phyloP scores from a whole-genome alignment of 2,888 invertebrate genomes.

The Norana najaformis region DNA sequence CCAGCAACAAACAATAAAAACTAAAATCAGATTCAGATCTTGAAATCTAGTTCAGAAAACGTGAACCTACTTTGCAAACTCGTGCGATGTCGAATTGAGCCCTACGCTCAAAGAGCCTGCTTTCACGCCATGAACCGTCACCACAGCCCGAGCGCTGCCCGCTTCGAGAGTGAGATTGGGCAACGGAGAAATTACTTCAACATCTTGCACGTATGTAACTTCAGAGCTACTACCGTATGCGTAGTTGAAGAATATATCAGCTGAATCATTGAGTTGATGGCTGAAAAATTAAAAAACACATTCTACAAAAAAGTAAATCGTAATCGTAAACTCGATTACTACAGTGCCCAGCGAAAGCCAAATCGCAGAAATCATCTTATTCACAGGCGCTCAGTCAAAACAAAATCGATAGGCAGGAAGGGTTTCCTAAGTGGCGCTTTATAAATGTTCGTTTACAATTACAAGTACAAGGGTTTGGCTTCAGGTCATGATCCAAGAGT shows the following conservation, averaged over 20 bases:
- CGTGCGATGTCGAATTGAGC: conserved; percentile 49
- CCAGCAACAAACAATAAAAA: neutral
- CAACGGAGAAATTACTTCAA: conserved; percentile 22
- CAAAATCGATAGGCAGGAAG: too few species aligned
- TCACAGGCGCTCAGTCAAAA: too few species aligned
- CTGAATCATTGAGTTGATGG: neutral
- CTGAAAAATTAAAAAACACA: neutral
- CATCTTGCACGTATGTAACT: conserved; percentile 21
- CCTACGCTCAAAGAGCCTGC: conserved; percentile 54
- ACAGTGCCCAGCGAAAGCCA: neutral
- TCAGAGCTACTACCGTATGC: conserved; percentile 16
- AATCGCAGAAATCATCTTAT: too few species aligned
- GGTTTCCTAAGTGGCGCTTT: too few species aligned
- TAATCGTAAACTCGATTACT: neutral
- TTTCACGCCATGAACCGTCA: conserved; percentile 45
- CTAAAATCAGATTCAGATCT: neutral
- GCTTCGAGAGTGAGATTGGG: conserved; percentile 17
- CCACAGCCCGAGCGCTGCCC: neutral
- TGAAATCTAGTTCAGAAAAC: neutral
- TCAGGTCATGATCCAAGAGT: too few species aligned
- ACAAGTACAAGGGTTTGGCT: too few species aligned
- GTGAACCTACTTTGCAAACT: conserved; percentile 31
- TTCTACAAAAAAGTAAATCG: too few species aligned
- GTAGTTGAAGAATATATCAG: conserved; percentile 28
- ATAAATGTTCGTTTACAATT: too few species aligned